phyloP scores from a whole-genome alignment of 2,113 vertebrate species.

The Mola mola region DNA sequence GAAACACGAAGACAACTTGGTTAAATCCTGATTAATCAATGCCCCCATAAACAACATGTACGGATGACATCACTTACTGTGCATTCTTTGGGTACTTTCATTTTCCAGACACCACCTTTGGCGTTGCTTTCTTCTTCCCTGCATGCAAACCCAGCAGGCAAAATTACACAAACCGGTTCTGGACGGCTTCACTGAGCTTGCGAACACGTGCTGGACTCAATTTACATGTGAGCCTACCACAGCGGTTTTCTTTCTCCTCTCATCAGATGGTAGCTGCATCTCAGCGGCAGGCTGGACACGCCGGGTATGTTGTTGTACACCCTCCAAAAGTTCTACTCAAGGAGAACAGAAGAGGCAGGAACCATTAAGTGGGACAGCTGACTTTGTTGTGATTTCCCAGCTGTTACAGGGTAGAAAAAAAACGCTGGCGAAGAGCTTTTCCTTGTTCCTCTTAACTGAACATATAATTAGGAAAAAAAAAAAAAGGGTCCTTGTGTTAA shows the following conservation, averaged over 20 bases:
- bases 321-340: slow-evolving; percentile 92
- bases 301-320: slow-evolving; percentile 97
- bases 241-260: slow-evolving; percentile 91
- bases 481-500: too few relatives aligned
- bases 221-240: slow-evolving; percentile 81
- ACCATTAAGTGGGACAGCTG: slow-evolving; percentile 6
- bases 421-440: not conserved
- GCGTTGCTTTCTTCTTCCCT: slow-evolving; percentile 99
- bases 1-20: slow-evolving; percentile 13
- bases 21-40: not conserved
- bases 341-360: slow-evolving; percentile 25
- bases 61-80: slow-evolving; percentile 81
- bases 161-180: not conserved
- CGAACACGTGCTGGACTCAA: not conserved
- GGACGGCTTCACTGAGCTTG: not conserved
- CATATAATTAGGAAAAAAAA: too few relatives aligned
- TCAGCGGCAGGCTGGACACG: slow-evolving; percentile 87
- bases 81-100: slow-evolving; percentile 94
- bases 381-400: slow-evolving; percentile 26
- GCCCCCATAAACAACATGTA: not conserved
- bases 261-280: slow-evolving; percentile 96
- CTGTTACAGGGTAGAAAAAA: not conserved
- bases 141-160: slow-evolving; percentile 5
- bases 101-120: slow-evolving; percentile 95
- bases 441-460: slow-evolving; percentile 6